Evolutionary conservation across 2,797 vertebrate genomes (phyloP).

Genomic region (Spinus pinus): DNA sequence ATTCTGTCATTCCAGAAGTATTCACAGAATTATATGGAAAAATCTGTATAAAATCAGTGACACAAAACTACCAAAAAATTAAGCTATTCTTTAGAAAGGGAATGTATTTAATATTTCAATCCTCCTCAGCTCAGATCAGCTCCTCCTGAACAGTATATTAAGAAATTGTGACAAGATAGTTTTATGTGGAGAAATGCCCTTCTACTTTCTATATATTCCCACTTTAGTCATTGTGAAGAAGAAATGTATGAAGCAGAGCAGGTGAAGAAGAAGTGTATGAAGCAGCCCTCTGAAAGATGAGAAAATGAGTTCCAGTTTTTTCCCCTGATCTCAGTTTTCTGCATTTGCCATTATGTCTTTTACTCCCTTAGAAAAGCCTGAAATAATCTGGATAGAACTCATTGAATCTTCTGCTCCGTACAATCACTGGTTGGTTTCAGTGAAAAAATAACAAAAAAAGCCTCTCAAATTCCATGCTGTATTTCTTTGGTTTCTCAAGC

Average conservation of each 20-base stretch:
- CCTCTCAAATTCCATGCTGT: background rate
- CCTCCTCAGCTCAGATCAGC: background rate
- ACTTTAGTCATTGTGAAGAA: background rate
- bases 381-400: background rate
- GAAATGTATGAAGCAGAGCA: background rate
- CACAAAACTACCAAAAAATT: background rate
- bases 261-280: background rate
- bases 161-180: background rate
- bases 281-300: background rate
- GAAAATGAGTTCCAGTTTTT: accelerated
- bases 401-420: background rate
- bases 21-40: background rate
- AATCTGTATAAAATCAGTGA: background rate
- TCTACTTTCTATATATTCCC: background rate
- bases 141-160: background rate
- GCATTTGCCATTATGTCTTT: background rate
- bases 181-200: background rate
- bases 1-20: background rate
- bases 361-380: background rate
- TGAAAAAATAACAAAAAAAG: background rate
- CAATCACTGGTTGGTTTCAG: background rate
- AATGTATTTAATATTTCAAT: background rate
- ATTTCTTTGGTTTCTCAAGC: background rate
- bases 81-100: background rate
- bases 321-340: background rate